Percentiles rank a stretch among this genome's conserved stretches.
Conservation (phyloP, 2,888 invertebrate genomes). For the Microctonus hyperodae region DNA sequence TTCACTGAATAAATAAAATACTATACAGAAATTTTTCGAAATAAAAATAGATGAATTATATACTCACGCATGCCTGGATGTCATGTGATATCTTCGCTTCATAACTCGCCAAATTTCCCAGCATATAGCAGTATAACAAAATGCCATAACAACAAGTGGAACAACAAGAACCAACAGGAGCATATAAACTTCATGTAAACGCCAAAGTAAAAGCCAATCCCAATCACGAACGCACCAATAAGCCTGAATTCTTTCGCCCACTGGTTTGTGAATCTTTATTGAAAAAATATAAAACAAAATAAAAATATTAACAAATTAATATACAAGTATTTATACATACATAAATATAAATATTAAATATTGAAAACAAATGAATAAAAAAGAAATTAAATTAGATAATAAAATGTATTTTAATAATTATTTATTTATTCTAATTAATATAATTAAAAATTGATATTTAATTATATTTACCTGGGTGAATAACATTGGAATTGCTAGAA, state of each 20-base stretch:
- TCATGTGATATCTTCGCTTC: conserved; percentile 68
- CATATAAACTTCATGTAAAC: conserved; percentile 71
- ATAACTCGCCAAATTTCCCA: conserved; percentile 72
- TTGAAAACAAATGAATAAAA: not conserved
- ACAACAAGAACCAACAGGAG: conserved; percentile 69
- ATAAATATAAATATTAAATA: not conserved
- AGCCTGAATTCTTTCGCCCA: conserved; percentile 60
- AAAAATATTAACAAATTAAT: not conserved
- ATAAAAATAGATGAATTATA: conserved; percentile 5
- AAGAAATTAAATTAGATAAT: not conserved
- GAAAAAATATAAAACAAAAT: not conserved
- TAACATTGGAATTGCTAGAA: conserved; percentile 70
- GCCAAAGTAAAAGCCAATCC: conserved; percentile 63
- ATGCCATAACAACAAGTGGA: conserved; percentile 71
- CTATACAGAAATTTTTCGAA: not conserved
- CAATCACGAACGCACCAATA: conserved; percentile 71
- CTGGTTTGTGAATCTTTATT: conserved; percentile 62
- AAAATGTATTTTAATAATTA: not conserved
- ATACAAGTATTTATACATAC: not conserved
- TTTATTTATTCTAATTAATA: not conserved
- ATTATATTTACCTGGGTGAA: conserved; percentile 67
- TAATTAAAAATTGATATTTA: too few relatives aligned
- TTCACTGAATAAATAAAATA: too few relatives aligned
- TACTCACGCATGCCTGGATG: conserved; percentile 65
- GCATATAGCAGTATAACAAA: conserved; percentile 72